phyloP scores from a whole-genome alignment of 2,113 vertebrate genomes.

The Alces alces region DNA sequence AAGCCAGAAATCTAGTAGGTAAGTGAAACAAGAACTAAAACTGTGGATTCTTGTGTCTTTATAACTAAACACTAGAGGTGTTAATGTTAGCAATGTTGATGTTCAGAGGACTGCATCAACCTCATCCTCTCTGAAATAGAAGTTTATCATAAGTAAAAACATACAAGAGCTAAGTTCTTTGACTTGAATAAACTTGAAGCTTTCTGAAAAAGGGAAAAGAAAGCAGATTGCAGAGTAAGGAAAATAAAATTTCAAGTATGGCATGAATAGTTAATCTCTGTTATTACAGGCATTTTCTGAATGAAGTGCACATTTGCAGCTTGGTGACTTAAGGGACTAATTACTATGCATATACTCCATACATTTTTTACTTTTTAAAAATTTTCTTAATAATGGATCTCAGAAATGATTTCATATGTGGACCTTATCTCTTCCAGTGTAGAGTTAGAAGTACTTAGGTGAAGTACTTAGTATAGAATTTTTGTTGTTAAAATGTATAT shows the following conservation, averaged over 20 bases:
- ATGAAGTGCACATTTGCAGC: not conserved
- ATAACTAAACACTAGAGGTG: not conserved
- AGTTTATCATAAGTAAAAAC: not conserved
- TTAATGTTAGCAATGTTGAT: not conserved
- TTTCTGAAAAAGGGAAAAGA: not conserved
- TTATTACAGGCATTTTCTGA: not conserved
- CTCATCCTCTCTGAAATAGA: not conserved
- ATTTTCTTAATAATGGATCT: not conserved
- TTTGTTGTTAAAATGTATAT: not conserved
- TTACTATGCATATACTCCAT: not conserved
- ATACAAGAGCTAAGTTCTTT: not conserved
- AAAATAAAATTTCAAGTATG: not conserved
- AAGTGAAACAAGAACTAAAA: not conserved
- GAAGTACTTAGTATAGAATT: not conserved
- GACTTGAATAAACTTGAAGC: not conserved
- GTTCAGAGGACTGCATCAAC: accelerated
- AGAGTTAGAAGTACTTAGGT: not conserved
- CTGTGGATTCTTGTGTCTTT: not conserved
- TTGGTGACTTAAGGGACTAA: not conserved
- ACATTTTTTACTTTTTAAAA: not conserved
- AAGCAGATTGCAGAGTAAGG: not conserved
- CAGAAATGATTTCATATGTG: not conserved
- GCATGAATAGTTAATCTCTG: not conserved
- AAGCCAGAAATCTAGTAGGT: not conserved
- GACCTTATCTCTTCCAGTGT: not conserved